Evolutionary conservation across 2,888 invertebrate genomes (phyloP).

Genomic region (Auanema freiburgensis): DNA sequence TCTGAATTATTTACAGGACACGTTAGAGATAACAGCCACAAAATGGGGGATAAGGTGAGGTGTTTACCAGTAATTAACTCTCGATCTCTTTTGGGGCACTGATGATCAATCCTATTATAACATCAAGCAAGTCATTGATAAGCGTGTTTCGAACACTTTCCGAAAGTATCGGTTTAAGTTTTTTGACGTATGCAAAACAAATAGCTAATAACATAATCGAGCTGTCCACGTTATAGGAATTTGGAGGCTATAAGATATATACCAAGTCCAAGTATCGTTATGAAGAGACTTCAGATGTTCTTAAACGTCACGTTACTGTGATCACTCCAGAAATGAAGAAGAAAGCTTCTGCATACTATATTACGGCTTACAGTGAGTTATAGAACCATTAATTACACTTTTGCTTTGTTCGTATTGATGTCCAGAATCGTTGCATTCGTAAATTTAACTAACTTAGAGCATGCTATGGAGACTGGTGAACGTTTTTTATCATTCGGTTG

Average conservation of each 20-base stretch:
- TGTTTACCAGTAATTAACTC: background rate
- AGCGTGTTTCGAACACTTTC: constrained; percentile 39
- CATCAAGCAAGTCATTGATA: constrained; percentile 55
- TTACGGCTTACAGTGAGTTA: constrained; percentile 28
- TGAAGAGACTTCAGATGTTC: constrained; percentile 24
- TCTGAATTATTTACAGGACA: constrained; percentile 46
- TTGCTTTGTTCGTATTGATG: too few relatives aligned
- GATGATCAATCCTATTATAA: constrained; percentile 61
- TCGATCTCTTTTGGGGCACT: constrained; percentile 34
- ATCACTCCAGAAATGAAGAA: constrained; percentile 22
- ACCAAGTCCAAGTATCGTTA: constrained; percentile 6
- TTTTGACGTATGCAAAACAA: constrained; percentile 34
- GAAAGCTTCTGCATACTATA: constrained; percentile 40
- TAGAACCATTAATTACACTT: too few relatives aligned
- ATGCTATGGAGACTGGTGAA: constrained; percentile 13
- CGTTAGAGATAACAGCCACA: constrained; percentile 34
- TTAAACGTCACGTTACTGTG: constrained; percentile 24
- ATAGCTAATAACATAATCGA: too few relatives aligned
- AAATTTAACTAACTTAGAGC: too few relatives aligned
- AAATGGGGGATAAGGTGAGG: constrained; percentile 34
- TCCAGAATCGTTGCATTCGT: background rate
- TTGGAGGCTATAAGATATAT: constrained; percentile 19
- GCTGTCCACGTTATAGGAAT: constrained; percentile 18
- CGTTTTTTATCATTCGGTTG: constrained; percentile 33
- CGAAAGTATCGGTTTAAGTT: constrained; percentile 31